These are phyloP conservation scores for Desmophyllum pertusum DNA, from an alignment of 92 coral and sea anemone species.

Conservation along the genomic window DNA sequence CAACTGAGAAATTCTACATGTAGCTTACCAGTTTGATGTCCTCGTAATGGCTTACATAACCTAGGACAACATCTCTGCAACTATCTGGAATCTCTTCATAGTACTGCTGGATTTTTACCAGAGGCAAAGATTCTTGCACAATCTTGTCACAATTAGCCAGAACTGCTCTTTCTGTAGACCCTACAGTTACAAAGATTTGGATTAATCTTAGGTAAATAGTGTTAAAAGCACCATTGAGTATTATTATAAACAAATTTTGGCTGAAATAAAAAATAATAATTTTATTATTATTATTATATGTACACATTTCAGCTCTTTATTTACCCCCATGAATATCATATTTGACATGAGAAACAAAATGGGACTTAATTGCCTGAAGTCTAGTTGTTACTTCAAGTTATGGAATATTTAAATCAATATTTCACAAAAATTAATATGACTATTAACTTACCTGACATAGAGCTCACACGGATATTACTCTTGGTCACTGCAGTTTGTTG, in stretches of 20 bases:
- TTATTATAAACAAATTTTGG: too few relatives aligned
- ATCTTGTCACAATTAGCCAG: conserved; percentile 32
- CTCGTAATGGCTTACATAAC: conserved; percentile 47
- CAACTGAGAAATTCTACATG: not conserved
- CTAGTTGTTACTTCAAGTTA: not conserved
- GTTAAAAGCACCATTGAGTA: too few relatives aligned
- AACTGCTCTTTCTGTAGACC: conserved; percentile 45
- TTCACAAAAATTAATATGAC: not conserved
- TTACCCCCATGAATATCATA: too few relatives aligned
- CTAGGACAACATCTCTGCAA: conserved; percentile 32
- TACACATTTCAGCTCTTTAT: too few relatives aligned
- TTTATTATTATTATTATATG: too few relatives aligned
- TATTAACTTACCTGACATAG: conserved; percentile 17
- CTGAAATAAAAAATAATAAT: too few relatives aligned
- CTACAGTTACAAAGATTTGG: not conserved
- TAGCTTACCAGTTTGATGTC: conserved; percentile 38
- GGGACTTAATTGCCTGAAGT: too few relatives aligned
- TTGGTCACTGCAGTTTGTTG: conserved; percentile 41
- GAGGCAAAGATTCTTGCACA: conserved; percentile 38
- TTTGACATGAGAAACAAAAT: too few relatives aligned
- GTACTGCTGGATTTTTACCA: conserved; percentile 22
- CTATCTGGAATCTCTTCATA: conserved; percentile 27
- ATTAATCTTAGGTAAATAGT: not conserved
- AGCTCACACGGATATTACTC: conserved; percentile 33
- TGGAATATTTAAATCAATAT: too few relatives aligned